phyloP scores from a whole-genome alignment of 2,888 invertebrate species.

The Spodoptera littoralis region DNA sequence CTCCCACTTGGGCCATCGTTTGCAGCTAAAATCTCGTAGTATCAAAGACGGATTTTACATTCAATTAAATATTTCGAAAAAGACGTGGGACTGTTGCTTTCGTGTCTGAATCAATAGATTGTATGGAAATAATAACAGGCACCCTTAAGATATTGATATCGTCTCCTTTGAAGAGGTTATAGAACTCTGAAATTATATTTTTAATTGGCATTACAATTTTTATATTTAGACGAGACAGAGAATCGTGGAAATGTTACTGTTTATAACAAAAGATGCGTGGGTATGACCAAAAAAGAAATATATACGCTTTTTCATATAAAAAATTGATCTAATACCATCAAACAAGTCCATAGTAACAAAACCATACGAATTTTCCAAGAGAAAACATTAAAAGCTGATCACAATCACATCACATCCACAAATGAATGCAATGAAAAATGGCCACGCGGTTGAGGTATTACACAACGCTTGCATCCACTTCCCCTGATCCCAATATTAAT shows the following conservation, averaged over 20 bases:
- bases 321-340: background rate
- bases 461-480: constrained; percentile 22
- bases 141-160: background rate
- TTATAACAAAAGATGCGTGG: no score
- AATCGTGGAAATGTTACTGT: no score
- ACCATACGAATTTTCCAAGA: no score
- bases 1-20: constrained; percentile 27
- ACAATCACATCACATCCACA: background rate
- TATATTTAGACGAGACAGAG: no score
- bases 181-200: no score
- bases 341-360: background rate
- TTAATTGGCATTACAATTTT: no score
- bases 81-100: background rate
- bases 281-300: no score
- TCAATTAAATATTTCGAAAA: constrained; percentile 21
- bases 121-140: no score
- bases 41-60: constrained; percentile 24
- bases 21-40: constrained; percentile 22
- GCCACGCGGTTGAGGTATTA: constrained; percentile 27
- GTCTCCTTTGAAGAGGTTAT: background rate
- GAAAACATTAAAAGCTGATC: no score
- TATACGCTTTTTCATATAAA: background rate
- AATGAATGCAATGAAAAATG: background rate
- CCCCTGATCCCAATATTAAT: constrained; percentile 25
- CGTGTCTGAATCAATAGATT: no score